phyloP scores from a whole-genome alignment of 1,140 invertebrate species.

The Galleria mellonella region DNA sequence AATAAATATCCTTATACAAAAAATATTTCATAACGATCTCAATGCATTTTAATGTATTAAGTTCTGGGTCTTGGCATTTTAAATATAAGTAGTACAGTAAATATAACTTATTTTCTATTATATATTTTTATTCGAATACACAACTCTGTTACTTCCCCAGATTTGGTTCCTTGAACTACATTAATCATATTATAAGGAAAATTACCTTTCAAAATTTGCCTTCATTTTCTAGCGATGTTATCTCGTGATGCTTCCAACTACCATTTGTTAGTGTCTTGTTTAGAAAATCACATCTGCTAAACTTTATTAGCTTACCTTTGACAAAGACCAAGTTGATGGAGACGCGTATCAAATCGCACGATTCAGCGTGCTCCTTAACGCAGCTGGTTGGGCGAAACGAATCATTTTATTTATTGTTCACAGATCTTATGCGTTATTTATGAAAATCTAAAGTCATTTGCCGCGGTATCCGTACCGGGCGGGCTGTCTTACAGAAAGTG shows the following conservation, averaged over 20 bases:
- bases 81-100: too few species aligned
- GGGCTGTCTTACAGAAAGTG: conserved; percentile 33
- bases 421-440: conserved; percentile 60
- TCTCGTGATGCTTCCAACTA: conserved; percentile 17
- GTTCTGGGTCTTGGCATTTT: too few species aligned
- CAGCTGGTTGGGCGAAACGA: conserved; percentile 64
- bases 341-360: conserved; percentile 66
- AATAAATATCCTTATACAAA: too few species aligned
- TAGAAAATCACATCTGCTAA: conserved; percentile 71
- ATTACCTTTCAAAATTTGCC: conserved; percentile 40
- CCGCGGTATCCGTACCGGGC: conserved; percentile 15
- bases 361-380: conserved; percentile 60
- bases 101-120: too few species aligned
- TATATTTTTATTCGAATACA: too few species aligned
- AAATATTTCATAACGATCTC: too few species aligned
- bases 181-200: conserved; percentile 37
- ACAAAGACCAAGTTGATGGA: conserved; percentile 63
- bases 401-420: conserved; percentile 63
- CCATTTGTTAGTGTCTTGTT: conserved; percentile 70
- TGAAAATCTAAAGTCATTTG: conserved; percentile 58
- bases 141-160: too few species aligned
- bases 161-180: conserved; percentile 6
- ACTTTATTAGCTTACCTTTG: conserved; percentile 65
- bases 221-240: conserved; percentile 30
- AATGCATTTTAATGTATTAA: too few species aligned